A percentile compares a stretch with the other conserved stretches of the same genome.
phyloP scores from a whole-genome alignment of 1,140 invertebrate genomes.

The Trachymyrmex cornetzi region DNA sequence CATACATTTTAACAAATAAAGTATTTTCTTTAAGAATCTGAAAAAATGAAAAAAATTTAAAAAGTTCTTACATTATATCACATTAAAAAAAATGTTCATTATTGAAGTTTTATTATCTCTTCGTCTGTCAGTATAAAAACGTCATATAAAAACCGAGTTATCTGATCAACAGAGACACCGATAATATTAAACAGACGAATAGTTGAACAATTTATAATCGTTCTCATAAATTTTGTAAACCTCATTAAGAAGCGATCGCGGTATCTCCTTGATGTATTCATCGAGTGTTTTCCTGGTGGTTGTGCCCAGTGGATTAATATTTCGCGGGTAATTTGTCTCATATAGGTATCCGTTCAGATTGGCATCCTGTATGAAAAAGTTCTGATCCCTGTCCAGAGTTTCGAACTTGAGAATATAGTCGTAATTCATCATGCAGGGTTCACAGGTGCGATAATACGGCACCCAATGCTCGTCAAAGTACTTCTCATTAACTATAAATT shows the following conservation, averaged over 20 bases:
- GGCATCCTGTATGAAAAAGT: constrained; percentile 89
- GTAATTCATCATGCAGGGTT: constrained; percentile 84
- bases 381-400: constrained; percentile 88
- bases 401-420: constrained; percentile 86
- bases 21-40: neutral
- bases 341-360: constrained; percentile 88
- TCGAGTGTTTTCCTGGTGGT: constrained; percentile 87
- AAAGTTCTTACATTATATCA: neutral
- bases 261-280: constrained; percentile 89
- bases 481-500: constrained; percentile 86
- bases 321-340: constrained; percentile 84
- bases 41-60: neutral
- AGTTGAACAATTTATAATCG: constrained; percentile 91
- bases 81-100: neutral
- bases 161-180: neutral
- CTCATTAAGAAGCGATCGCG: constrained; percentile 87
- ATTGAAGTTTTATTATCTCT: neutral
- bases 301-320: constrained; percentile 86
- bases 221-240: constrained; percentile 91
- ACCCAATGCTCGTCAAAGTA: constrained; percentile 87
- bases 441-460: constrained; percentile 84
- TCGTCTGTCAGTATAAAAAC: too few species aligned
- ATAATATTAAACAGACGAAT: constrained; percentile 80
- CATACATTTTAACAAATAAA: neutral
- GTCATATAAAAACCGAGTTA: neutral